These are phyloP conservation scores for Andrena dorsata DNA, from an alignment of 2,888 invertebrate species.

Conservation along the genomic window DNA sequence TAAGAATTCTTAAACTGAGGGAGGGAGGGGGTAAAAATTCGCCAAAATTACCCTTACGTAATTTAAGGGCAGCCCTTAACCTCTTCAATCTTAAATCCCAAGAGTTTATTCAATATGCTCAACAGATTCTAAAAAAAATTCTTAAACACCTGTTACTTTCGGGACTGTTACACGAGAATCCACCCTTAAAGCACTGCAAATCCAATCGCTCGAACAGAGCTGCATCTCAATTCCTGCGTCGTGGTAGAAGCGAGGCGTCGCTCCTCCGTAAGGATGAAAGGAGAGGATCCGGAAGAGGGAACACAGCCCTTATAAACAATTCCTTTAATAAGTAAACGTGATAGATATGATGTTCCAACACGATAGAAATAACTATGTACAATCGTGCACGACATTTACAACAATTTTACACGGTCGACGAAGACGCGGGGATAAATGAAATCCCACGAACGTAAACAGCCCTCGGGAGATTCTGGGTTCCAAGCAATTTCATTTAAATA, in stretches of 20 bases:
- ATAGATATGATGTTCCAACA: slow-evolving; percentile 72
- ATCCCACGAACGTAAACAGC: slow-evolving; percentile 18
- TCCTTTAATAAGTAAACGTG: slow-evolving; percentile 76
- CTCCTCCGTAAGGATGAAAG: background rate
- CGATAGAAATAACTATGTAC: slow-evolving; percentile 78
- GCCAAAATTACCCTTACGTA: too few relatives aligned
- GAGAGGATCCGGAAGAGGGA: background rate
- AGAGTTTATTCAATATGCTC: too few relatives aligned
- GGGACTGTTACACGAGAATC: too few relatives aligned
- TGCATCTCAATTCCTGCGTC: too few relatives aligned
- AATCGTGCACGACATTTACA: slow-evolving; percentile 77
- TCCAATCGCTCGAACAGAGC: too few relatives aligned
- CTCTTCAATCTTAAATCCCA: too few relatives aligned
- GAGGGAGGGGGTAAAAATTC: too few relatives aligned
- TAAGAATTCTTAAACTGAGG: too few relatives aligned
- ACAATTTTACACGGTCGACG: slow-evolving; percentile 67
- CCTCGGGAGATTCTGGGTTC: slow-evolving; percentile 3
- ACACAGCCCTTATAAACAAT: slow-evolving; percentile 64
- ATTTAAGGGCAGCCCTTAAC: too few relatives aligned
- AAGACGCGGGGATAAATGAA: slow-evolving; percentile 36
- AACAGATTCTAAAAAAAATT: too few relatives aligned
- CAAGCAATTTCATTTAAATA: slow-evolving; percentile 48
- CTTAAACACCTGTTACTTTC: too few relatives aligned
- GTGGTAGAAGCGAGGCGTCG: background rate
- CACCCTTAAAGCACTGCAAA: too few relatives aligned